A percentile compares a stretch with the other conserved stretches of the same genome.
phyloP scores from a whole-genome alignment of 2,797 vertebrate genomes.

The Trachurus trachurus region DNA sequence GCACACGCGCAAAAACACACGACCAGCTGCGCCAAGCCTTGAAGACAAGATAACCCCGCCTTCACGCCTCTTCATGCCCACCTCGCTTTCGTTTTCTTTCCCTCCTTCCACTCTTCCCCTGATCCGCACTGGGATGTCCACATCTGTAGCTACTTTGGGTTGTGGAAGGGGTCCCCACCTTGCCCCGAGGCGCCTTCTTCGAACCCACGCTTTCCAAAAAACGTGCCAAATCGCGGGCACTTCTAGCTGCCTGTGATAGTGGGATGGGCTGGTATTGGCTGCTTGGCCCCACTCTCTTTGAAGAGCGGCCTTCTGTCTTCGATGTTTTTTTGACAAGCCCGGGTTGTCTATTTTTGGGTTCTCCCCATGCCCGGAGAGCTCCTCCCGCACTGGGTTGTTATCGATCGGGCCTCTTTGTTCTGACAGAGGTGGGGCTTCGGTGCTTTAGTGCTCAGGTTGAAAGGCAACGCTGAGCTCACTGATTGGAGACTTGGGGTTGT shows the following conservation, averaged over 20 bases:
- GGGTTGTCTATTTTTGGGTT: constrained; percentile 87
- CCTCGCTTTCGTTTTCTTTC: constrained; percentile 76
- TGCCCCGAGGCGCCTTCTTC: constrained; percentile 80
- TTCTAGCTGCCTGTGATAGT: constrained; percentile 76
- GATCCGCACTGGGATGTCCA: constrained; percentile 84
- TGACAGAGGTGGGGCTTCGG: constrained; percentile 82
- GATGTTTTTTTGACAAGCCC: constrained; percentile 85
- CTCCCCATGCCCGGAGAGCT: constrained; percentile 84
- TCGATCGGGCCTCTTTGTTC: constrained; percentile 86
- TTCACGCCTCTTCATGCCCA: constrained; percentile 84
- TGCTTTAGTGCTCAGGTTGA: constrained; percentile 80
- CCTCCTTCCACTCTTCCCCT: constrained; percentile 71
- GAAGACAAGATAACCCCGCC: constrained; percentile 86
- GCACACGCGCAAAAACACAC: constrained; percentile 80
- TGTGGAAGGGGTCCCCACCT: constrained; percentile 84
- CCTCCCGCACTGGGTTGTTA: constrained; percentile 81
- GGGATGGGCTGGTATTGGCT: constrained; percentile 81
- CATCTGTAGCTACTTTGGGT: constrained; percentile 84
- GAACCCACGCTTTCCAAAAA: constrained; percentile 86
- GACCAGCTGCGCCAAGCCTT: constrained; percentile 87
- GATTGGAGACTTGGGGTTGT: constrained; percentile 84
- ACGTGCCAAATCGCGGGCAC: constrained; percentile 81
- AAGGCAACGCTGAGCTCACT: constrained; percentile 89
- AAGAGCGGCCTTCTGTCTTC: constrained; percentile 84
- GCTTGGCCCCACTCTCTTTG: constrained; percentile 85